Base-by-base conservation (phyloP, 37 sponge, comb jelly and placozoan genomes). In the Mnemiopsis leidyi region DNA sequence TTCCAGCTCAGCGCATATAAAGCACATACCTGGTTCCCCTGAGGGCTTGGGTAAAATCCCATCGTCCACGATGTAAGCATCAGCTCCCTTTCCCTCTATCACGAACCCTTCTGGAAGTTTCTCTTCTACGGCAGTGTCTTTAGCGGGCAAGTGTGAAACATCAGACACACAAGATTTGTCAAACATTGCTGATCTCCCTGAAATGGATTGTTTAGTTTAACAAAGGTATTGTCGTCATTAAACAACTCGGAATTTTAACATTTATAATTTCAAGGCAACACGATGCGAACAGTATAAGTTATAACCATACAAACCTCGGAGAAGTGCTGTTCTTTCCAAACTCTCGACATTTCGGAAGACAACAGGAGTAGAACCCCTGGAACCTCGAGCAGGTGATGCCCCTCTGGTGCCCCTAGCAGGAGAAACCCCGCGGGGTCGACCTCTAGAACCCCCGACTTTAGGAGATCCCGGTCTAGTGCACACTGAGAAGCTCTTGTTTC, bases 1-100 rank as follows among this genome's bases (percentile, higher is more conserved):
- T n/a, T n/a, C n/a, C n/a, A n/a, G n/a, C n/a, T n/a, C n/a, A n/a
- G n/a, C n/a, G n/a, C n/a, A n/a, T n/a, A n/a, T n/a, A n/a, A n/a
- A n/a, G n/a, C n/a, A n/a, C 61, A 5, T 5, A 69, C 73, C 73
- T 34, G 79, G 79, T 32, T 26, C 32, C 9, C 79, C 79, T 31
- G 79, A 77, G 33, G 79, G 79, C 33, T 77, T 77, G 79, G 79
- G 79, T 16, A 77, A 18, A 34, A 13, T 32, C 9, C 79, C 36
- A 18, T 71, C 30, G 5, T 71, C 73, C 25, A 71, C 30, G 20
- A 71, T 28, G 61, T 48, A 48, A 48, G 61, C 5, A 48, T 48
- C 61, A 18, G 61, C 5, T 48, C 61, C 61, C 13, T 48, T 48
- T 18, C 61, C 61, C 13, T 48, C 61, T 13, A 48, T 18, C 61